Percentiles rank a stretch among this genome's conserved stretches.
phyloP scores from a whole-genome alignment of 1,140 invertebrate species.

The Aricia agestis region DNA sequence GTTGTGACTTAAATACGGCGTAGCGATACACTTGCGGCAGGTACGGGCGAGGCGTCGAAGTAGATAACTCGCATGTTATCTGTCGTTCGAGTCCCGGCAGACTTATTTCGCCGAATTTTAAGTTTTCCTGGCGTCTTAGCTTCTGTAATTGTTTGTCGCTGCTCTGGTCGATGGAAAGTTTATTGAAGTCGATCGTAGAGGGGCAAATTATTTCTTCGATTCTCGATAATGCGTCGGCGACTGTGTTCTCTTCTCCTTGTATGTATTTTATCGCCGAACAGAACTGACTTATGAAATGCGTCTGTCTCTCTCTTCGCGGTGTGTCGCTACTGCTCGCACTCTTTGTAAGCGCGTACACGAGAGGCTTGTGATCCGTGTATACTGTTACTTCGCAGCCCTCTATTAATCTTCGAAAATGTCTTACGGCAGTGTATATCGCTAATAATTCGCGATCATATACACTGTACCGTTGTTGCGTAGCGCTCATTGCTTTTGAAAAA shows the following conservation, averaged over 20 bases:
- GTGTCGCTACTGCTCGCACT: slow-evolving; percentile 27
- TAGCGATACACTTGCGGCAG: slow-evolving; percentile 19
- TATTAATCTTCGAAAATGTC: slow-evolving; percentile 31
- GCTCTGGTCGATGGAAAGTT: slow-evolving; percentile 19
- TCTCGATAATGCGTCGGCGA: slow-evolving; percentile 28
- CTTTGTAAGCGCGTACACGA: slow-evolving; percentile 22
- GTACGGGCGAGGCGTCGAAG: slow-evolving; percentile 13
- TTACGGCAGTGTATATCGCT: slow-evolving; percentile 33
- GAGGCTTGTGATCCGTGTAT: slow-evolving; percentile 30
- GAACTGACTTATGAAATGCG: slow-evolving; percentile 35
- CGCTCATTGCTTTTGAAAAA: slow-evolving; percentile 25
- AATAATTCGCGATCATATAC: slow-evolving; percentile 31
- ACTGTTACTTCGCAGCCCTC: slow-evolving; percentile 29
- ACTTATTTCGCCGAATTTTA: slow-evolving; percentile 11
- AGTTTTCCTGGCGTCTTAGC: slow-evolving; percentile 11
- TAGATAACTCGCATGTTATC: slow-evolving; percentile 12
- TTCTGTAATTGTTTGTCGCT: slow-evolving; percentile 23
- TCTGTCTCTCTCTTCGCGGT: slow-evolving; percentile 30
- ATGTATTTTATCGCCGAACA: slow-evolving; percentile 31
- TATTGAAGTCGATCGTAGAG: slow-evolving; percentile 14
- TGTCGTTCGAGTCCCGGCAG: slow-evolving; percentile 3
- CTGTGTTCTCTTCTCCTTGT: slow-evolving; percentile 28
- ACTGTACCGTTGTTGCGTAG: slow-evolving; percentile 21
- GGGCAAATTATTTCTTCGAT: slow-evolving; percentile 24
- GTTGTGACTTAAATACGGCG: slow-evolving; percentile 24